These are phyloP conservation scores for Genyomyrus donnyi DNA, from an alignment of 2,113 vertebrate genomes.

Conservation along the genomic window DNA sequence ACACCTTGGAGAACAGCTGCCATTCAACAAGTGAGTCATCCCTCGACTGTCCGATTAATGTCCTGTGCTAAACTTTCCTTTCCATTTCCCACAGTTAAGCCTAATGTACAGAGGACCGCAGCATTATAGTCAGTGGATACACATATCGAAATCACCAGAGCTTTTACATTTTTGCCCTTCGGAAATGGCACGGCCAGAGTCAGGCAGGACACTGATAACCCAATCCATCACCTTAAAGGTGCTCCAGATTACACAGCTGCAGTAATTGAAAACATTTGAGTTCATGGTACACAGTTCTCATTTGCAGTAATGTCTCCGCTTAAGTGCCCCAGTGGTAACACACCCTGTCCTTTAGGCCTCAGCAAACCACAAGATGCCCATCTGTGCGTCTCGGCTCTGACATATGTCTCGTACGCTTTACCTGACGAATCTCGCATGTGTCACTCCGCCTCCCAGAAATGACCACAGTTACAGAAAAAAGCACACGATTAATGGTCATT, in stretches of 20 bases:
- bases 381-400: neutral
- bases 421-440: neutral
- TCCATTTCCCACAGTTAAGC: neutral
- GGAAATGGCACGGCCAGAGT: neutral
- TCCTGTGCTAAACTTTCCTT: neutral
- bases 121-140: neutral
- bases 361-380: neutral
- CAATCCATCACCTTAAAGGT: constrained; percentile 4
- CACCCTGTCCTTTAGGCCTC: neutral
- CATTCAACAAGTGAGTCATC: neutral
- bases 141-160: neutral
- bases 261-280: constrained; percentile 15
- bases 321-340: neutral
- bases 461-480: neutral
- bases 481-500: neutral
- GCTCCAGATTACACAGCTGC: neutral
- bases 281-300: neutral
- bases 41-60: neutral
- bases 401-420: neutral
- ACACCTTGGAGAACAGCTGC: neutral
- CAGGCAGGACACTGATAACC: neutral
- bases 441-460: neutral
- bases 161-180: constrained; percentile 3
- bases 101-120: neutral
- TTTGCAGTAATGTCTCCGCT: neutral